A percentile compares a stretch with the other conserved stretches of the same genome.
These are phyloP conservation scores for Siniperca knerii DNA, from an alignment of 2,113 vertebrate genomes.

Conservation along the genomic window DNA sequence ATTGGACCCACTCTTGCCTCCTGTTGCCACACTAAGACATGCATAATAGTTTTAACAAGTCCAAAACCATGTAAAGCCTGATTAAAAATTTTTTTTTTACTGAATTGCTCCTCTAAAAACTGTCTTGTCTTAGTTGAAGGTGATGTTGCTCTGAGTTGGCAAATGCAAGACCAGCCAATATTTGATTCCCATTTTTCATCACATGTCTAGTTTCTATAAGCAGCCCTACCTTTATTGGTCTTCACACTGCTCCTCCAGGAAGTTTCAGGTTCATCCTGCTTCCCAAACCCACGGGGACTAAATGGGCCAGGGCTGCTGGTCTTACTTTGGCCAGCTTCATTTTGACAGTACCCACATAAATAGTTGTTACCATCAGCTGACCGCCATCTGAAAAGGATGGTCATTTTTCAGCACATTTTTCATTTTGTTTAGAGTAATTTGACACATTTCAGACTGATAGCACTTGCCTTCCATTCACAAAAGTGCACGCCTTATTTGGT, in stretches of 20 bases:
- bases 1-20: constrained; percentile 68
- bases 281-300: constrained; percentile 60
- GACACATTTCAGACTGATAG: not conserved
- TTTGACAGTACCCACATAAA: constrained; percentile 71
- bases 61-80: constrained; percentile 10
- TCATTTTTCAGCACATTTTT: not conserved
- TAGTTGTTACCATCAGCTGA: constrained; percentile 78
- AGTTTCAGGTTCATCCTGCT: not conserved
- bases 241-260: constrained; percentile 23
- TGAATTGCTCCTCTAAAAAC: not conserved
- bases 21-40: constrained; percentile 56
- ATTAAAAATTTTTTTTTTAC: not conserved
- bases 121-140: not conserved
- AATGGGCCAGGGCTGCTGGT: constrained; percentile 24
- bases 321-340: constrained; percentile 18
- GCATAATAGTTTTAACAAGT: not conserved
- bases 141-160: too few relatives aligned
- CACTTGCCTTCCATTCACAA: constrained; percentile 66
- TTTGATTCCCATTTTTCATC: too few relatives aligned
- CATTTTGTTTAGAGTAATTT: not conserved
- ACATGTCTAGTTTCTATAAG: too few relatives aligned
- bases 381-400: constrained; percentile 63
- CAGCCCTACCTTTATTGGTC: constrained; percentile 1
- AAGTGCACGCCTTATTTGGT: constrained; percentile 72
- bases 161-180: too few relatives aligned